These are phyloP conservation scores for Orchestia grillus DNA, from an alignment of 1,140 invertebrate genomes.

Conservation along the genomic window DNA sequence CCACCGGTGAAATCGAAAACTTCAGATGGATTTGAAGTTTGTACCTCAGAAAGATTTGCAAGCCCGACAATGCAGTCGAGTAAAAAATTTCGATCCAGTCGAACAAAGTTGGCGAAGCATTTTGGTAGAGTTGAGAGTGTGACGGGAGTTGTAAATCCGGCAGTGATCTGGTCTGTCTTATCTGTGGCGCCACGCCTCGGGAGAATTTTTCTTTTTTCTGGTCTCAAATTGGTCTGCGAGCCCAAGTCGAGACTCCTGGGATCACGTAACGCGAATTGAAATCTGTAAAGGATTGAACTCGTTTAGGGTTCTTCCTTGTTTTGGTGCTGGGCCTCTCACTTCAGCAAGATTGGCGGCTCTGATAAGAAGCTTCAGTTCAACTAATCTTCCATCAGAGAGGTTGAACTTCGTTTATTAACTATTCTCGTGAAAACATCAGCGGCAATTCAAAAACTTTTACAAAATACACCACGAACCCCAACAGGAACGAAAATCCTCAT, in stretches of 20 bases:
- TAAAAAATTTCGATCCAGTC: conserved; percentile 49
- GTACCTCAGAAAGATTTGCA: conserved; percentile 6
- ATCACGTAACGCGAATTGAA: conserved; percentile 49
- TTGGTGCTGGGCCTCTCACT: not conserved
- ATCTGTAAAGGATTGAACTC: conserved; percentile 39
- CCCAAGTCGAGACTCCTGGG: conserved; percentile 2
- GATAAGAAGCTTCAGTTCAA: not conserved
- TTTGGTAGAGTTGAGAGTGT: conserved; percentile 25
- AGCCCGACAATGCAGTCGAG: conserved; percentile 15
- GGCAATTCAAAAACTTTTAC: not conserved
- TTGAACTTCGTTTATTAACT: not conserved
- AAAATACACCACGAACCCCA: not conserved
- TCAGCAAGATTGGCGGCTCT: not conserved
- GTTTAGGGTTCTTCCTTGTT: conserved; percentile 15
- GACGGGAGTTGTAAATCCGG: conserved; percentile 36
- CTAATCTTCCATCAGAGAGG: not conserved
- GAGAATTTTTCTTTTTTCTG: not conserved
- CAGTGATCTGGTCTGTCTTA: conserved; percentile 24
- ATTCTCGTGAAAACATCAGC: not conserved
- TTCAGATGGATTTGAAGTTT: conserved; percentile 8
- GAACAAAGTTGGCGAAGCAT: conserved; percentile 28
- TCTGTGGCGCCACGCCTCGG: conserved; percentile 33
- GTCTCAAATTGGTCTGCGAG: conserved; percentile 26
- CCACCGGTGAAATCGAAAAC: not conserved
- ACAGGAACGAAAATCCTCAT: not conserved